A percentile compares a stretch with the other conserved stretches of the same genome.
These are phyloP conservation scores for Acanthurus leucopareius DNA, from an alignment of 2,797 vertebrate species.

Conservation along the genomic window DNA sequence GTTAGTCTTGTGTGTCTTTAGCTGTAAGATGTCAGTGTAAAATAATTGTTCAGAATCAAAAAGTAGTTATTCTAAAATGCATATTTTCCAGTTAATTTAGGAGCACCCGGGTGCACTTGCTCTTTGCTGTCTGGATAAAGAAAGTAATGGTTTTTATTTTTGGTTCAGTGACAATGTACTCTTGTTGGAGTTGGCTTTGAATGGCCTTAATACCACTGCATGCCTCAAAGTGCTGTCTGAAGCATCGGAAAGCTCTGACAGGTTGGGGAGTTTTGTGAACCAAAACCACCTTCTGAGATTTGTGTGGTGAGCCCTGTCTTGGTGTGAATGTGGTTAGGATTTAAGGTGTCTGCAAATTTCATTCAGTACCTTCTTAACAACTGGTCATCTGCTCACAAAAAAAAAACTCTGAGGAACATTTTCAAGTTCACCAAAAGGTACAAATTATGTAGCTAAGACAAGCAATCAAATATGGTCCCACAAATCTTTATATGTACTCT, in stretches of 20 bases:
- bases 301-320: not conserved
- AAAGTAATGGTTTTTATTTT: conserved; percentile 15
- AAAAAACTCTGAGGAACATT: not conserved
- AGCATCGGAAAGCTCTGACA: conserved; percentile 7
- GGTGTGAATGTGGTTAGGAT: not conserved
- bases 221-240: not conserved
- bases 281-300: not conserved
- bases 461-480: conserved; percentile 14
- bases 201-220: not conserved
- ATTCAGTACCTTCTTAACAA: not conserved
- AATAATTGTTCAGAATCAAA: not conserved
- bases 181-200: conserved; percentile 29
- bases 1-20: not conserved
- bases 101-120: conserved; percentile 25
- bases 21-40: not conserved
- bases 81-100: not conserved
- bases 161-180: conserved; percentile 12
- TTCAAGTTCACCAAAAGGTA: not conserved
- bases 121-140: not conserved
- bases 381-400: conserved; percentile 2
- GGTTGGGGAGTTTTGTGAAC: not conserved
- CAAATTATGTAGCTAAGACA: conserved; percentile 2
- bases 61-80: no score
- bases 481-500: conserved; percentile 17
- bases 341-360: conserved; percentile 6